Evolutionary conservation across 2,113 vertebrate genomes (phyloP).

Genomic region (Panthera tigris): DNA sequence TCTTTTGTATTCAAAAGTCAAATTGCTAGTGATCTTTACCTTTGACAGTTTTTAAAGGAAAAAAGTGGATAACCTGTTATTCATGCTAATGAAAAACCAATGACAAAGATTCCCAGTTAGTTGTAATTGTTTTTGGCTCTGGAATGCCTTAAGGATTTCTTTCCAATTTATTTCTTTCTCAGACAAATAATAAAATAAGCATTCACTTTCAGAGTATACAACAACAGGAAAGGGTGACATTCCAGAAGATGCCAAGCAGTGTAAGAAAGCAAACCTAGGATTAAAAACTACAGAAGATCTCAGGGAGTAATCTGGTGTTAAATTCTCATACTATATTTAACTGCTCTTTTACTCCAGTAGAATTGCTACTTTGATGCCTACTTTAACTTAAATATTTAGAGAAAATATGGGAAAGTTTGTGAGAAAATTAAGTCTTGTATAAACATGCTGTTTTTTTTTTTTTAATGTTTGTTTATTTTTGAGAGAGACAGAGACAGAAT

Average conservation of each 20-base stretch:
- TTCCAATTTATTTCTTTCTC: constrained; percentile 2
- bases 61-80: not conserved
- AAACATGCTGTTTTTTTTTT: not conserved
- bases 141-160: not conserved
- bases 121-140: not conserved
- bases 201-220: not conserved
- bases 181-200: constrained; percentile 29
- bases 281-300: not conserved
- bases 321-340: not conserved
- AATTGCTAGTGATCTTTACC: not conserved
- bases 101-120: not conserved
- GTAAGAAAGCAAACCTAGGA: not conserved
- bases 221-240: not conserved
- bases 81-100: not conserved
- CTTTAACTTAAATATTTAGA: constrained; percentile 57
- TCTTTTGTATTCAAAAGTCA: constrained; percentile 26
- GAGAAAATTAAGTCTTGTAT: constrained; percentile 40
- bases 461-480: too few relatives aligned
- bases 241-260: not conserved
- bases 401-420: constrained; percentile 1
- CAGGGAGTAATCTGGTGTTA: not conserved
- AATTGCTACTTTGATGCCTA: constrained; percentile 23
- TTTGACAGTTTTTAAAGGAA: constrained; percentile 22
- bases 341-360: not conserved
- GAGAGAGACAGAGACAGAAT: too few relatives aligned